These are phyloP conservation scores for Diuraphis noxia DNA, from an alignment of 1,140 invertebrate species.

Conservation along the genomic window DNA sequence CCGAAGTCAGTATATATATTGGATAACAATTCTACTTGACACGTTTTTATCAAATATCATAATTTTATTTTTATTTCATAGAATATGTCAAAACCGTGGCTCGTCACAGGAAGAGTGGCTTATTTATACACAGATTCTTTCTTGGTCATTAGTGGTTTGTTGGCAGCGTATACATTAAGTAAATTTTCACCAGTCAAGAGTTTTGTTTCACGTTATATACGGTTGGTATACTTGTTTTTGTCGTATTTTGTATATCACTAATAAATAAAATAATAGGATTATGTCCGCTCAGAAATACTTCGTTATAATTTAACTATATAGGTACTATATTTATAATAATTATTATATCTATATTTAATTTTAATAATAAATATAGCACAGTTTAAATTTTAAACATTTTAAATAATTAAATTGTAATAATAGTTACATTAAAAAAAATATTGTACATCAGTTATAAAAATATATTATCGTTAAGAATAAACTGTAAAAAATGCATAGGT, in stretches of 20 bases:
- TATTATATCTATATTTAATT: too few relatives aligned
- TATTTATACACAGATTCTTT: constrained; percentile 77
- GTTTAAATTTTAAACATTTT: too few relatives aligned
- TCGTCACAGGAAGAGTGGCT: constrained; percentile 70
- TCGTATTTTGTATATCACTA: not conserved
- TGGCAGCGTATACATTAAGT: constrained; percentile 63
- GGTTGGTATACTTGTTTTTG: not conserved
- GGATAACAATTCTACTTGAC: not conserved
- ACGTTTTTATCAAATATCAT: not conserved
- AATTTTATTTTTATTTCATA: constrained; percentile 57
- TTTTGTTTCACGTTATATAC: constrained; percentile 35
- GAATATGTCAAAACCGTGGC: constrained; percentile 70
- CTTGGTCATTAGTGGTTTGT: constrained; percentile 71
- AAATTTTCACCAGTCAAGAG: constrained; percentile 21
- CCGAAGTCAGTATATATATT: constrained; percentile 62
- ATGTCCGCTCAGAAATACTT: not conserved
- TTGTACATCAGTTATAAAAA: too few relatives aligned
- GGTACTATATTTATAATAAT: too few relatives aligned
- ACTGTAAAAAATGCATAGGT: too few relatives aligned
- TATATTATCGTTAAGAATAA: too few relatives aligned
- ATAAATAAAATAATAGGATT: not conserved
- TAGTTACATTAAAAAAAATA: too few relatives aligned
- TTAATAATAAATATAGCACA: too few relatives aligned
- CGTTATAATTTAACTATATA: not conserved
- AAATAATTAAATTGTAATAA: too few relatives aligned